Conservation (phyloP, 64 coral and sea anemone species). For the Catalaphyllia jardinei region DNA sequence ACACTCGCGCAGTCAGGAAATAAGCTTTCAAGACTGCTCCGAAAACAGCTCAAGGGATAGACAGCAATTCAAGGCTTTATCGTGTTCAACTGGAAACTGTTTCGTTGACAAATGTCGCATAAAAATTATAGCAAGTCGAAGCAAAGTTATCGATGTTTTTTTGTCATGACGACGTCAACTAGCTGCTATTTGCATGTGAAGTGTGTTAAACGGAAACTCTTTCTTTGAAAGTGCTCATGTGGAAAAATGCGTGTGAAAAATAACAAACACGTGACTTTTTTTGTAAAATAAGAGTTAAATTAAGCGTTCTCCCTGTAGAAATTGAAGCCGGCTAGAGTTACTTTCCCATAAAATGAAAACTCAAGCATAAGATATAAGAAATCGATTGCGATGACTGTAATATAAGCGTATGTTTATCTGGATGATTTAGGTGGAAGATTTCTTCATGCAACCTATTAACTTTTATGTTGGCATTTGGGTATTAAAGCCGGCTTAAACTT, state of each 20-base stretch:
- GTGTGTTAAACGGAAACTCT: neutral
- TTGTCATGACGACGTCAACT: constrained; percentile 28
- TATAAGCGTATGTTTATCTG: too few relatives aligned
- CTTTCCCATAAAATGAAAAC: too few relatives aligned
- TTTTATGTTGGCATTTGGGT: too few relatives aligned
- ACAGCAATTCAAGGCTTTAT: neutral
- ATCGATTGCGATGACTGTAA: too few relatives aligned
- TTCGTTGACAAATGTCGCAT: neutral
- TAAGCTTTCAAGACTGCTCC: neutral
- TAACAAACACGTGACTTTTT: neutral
- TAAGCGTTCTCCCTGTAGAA: too few relatives aligned
- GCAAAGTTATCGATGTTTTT: neutral
- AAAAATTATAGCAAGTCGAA: neutral
- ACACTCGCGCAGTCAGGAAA: neutral
- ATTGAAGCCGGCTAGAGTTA: too few relatives aligned
- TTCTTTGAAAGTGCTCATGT: constrained; percentile 23
- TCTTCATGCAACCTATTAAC: too few relatives aligned
- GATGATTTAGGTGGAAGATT: too few relatives aligned
- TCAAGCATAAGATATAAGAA: too few relatives aligned
- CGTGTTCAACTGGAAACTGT: neutral
- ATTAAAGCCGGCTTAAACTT: too few relatives aligned
- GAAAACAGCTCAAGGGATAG: neutral
- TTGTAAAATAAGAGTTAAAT: too few relatives aligned
- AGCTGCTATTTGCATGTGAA: constrained; percentile 21
- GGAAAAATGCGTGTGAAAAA: neutral